These are phyloP conservation scores for Koerneria pararmatus DNA, from an alignment of 2,888 invertebrate genomes.

Conservation along the genomic window DNA sequence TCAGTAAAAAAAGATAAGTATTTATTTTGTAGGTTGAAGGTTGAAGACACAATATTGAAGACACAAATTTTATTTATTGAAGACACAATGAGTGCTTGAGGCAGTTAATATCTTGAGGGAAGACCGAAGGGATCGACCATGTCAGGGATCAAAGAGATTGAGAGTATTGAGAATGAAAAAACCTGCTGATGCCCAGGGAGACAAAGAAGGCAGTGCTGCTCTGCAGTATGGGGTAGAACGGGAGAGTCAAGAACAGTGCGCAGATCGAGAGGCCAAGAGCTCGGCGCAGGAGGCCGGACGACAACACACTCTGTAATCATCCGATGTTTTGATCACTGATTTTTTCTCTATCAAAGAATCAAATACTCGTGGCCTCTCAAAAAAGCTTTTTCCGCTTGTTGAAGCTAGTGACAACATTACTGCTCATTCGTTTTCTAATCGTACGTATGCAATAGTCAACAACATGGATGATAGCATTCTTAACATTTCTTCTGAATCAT, in stretches of 20 bases:
- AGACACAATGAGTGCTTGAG: too few species aligned
- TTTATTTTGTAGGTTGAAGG: too few species aligned
- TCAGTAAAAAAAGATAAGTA: too few species aligned
- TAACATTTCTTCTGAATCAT: too few species aligned
- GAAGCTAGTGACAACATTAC: too few species aligned
- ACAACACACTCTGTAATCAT: slow-evolving; percentile 26
- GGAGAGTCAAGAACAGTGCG: slow-evolving; percentile 44
- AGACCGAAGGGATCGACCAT: slow-evolving; percentile 6
- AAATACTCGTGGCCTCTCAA: neutral
- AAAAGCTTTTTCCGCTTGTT: too few species aligned
- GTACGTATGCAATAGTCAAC: too few species aligned
- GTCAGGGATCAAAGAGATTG: neutral
- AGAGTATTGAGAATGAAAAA: slow-evolving; percentile 8
- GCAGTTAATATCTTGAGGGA: too few species aligned
- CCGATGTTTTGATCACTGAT: neutral
- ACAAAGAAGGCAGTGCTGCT: slow-evolving; percentile 48
- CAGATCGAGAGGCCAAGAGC: slow-evolving; percentile 45
- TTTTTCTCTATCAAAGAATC: neutral
- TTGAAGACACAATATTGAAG: too few species aligned
- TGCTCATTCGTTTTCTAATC: too few species aligned
- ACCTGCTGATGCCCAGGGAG: slow-evolving; percentile 35
- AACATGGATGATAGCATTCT: too few species aligned
- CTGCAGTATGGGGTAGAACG: slow-evolving; percentile 55
- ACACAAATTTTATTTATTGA: neutral
- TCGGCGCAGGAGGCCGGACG: slow-evolving; percentile 38